Base-by-base conservation (phyloP, 2,113 vertebrate genomes). In the Microcebus murinus region DNA sequence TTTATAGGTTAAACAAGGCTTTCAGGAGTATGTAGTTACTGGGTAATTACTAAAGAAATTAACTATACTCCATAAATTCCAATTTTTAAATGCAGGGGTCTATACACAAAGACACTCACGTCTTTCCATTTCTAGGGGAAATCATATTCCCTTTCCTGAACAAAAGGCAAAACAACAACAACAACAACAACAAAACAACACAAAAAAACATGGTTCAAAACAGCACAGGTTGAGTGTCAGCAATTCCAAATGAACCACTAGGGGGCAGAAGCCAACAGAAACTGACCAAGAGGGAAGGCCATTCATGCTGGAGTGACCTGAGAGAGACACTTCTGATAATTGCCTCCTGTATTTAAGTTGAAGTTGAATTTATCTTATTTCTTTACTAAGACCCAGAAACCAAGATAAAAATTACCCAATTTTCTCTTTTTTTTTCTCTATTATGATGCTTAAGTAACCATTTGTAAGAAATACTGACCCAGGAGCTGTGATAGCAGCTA, bases 211-310 rank as follows among this genome's bases (percentile, higher is more conserved):
- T 7, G 23, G 11, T 92, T 89, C 27, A n/a, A 25, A 92, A 63
- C 50, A 61, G 10, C 10, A 34, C 15, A 74, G 42, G 23, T 86
- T 81, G 42, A 42, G 17, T n/a, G 25, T 65, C 42, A 90, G 45
- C 21, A 42, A 52, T 31, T 80, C 48, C 61, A 89, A 74, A 31
- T 74, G 55, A 39, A 87, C 94, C 87, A 65, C 55, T 87, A 95
- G 91, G 73, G 82, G 93, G 59, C 79, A 87, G 87, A 96, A 95
- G 52, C 57, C 76, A 55, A 88, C 65, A 88, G 57, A 87, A 86
- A 50, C 39, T 36, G 61, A 48, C 10, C 70, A 79, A 52, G 23
- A 63, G 34, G 50, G 77, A 55, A 90, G 73, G 7, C 27, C 39
- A 17, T 77, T 73, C 25, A 23, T 34, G 21, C 34, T 31, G 6